Base-by-base conservation (phyloP, 1,140 invertebrate species). In the Drosophila ohnishii region DNA sequence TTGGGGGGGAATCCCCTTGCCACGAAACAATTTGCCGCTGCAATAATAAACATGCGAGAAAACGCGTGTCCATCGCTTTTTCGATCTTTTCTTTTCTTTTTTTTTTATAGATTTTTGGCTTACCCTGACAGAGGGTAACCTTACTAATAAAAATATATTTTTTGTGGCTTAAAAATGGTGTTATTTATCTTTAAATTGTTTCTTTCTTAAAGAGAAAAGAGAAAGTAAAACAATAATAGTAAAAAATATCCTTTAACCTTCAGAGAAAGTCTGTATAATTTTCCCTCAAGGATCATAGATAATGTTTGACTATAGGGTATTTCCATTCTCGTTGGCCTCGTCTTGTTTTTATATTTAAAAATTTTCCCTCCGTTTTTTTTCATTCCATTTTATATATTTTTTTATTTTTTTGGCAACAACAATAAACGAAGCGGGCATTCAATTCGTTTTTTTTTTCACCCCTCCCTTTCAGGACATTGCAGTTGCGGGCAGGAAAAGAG, bases 31-130 rank as follows among this genome's bases (percentile, higher is more conserved):
- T 71, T 70, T 57, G 51, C 39, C 48, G 51, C 51, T 62, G 66
- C 60, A 75, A 86, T 86, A 86, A 86, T 86, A 86, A 86, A 87
- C 84, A 88, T 70, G 70, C 48, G 71, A 74, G 50, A 75, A 83
- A 62, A 79, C 80, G 83, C 83, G 75, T 87, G 84, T 75, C 67
- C 81, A 72, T 44, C 48, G 58, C 34, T 35, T 9, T 47, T 16
- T 10, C 28, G 28, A 32, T 9, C n/a, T 55, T 44, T 13, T 40
- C 5, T 19, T 22, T 0, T 9, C 9, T 14, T 19, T 5, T 32
- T 42, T 72, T 50, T 44, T 39, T 4, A 2, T 9, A 16, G 7
- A 16, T 32, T 39, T 61, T 56, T 37, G 1, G 2, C 3, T 34
- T 53, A 13, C 50, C 13, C 42, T 40, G 16, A 10, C 1, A 9